phyloP scores from a whole-genome alignment of 2,797 vertebrate genomes.

The Denticeps clupeoides region DNA sequence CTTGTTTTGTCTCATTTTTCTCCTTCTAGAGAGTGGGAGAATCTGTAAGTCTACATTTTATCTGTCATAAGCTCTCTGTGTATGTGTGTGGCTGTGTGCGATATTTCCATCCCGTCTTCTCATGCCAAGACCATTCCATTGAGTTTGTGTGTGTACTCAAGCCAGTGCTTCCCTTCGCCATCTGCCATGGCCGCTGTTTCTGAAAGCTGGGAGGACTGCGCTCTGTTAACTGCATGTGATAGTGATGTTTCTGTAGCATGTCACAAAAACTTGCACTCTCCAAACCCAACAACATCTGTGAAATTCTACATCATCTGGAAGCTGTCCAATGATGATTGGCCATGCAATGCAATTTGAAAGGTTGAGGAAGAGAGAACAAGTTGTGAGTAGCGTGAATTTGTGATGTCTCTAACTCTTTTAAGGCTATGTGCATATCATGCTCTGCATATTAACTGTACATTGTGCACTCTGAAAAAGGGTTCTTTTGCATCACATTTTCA shows the following conservation, averaged over 20 bases:
- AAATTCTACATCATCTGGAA: too few species aligned
- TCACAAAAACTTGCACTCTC: constrained; percentile 35
- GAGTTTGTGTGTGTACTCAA: constrained; percentile 15
- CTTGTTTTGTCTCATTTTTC: constrained; percentile 69
- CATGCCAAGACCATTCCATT: background rate
- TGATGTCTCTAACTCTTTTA: constrained; percentile 17
- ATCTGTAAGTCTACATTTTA: constrained; percentile 82
- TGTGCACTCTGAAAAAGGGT: constrained; percentile 10
- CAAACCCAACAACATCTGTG: constrained; percentile 13
- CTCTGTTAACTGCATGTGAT: constrained; percentile 27
- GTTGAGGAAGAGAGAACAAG: background rate
- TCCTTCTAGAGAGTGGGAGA: constrained; percentile 91
- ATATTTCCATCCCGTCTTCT: constrained; percentile 5
- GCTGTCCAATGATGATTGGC: too few species aligned
- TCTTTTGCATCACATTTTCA: background rate
- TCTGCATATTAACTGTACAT: constrained; percentile 19
- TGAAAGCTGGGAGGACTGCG: constrained; percentile 12
- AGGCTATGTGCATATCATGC: constrained; percentile 23
- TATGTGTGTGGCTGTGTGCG: constrained; percentile 9
- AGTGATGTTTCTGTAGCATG: constrained; percentile 6
- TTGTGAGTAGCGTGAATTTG: constrained; percentile 6
- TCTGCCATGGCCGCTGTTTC: constrained; percentile 14
- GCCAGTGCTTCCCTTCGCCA: constrained; percentile 2
- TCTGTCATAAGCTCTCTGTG: constrained; percentile 42
- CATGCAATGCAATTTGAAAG: too few species aligned